phyloP scores from a whole-genome alignment of 2,797 vertebrate genomes.

The Lacerta viridis region DNA sequence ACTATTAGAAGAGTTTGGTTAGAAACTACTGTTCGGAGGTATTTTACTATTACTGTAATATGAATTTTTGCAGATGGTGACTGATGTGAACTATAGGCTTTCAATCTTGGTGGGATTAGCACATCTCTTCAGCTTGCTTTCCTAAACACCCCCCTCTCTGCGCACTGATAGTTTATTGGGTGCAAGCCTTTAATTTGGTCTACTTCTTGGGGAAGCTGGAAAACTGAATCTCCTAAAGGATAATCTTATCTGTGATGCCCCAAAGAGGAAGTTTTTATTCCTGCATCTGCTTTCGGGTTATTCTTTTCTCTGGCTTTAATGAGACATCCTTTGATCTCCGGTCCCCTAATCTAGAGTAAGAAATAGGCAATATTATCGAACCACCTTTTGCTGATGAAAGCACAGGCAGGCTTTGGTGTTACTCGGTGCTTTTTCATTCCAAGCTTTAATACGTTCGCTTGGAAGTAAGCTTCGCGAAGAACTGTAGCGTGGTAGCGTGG shows the following conservation, averaged over 20 bases:
- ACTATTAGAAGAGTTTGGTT: conserved; percentile 3
- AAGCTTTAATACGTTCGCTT: neutral
- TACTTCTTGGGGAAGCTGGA: neutral
- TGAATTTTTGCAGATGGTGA: neutral
- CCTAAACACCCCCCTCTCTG: neutral
- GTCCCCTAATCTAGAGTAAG: neutral
- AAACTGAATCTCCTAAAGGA: conserved; percentile 6
- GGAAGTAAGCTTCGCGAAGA: neutral
- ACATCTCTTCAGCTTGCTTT: neutral
- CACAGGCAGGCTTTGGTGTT: neutral
- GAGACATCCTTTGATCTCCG: neutral
- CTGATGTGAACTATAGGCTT: neutral
- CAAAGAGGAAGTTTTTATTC: neutral
- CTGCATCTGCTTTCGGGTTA: conserved; percentile 7
- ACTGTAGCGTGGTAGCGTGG: neutral
- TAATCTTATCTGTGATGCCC: neutral
- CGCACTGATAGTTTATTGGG: neutral
- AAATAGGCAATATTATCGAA: conserved; percentile 11
- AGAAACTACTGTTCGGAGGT: neutral
- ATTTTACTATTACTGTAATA: conserved; percentile 14
- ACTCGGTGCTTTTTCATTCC: neutral
- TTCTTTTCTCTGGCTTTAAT: neutral
- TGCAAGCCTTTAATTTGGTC: neutral
- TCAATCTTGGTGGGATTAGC: neutral
- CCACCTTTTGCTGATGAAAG: neutral